Evolutionary conservation across 2,797 vertebrate genomes (phyloP).

Genomic region (Hoplostethus atlanticus): DNA sequence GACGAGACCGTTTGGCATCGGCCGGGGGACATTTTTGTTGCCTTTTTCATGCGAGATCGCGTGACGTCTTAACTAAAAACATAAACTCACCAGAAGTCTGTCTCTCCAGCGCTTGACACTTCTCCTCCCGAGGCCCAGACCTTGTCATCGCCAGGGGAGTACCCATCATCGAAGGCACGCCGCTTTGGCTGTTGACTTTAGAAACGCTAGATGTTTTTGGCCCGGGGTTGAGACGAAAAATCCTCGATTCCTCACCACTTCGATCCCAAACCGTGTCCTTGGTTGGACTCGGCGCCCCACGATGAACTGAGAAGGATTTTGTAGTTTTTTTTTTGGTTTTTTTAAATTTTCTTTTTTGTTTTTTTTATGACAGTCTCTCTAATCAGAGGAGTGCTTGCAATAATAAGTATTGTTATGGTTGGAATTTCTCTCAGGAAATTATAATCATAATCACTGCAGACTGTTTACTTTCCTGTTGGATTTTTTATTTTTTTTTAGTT

Average conservation of each 20-base stretch:
- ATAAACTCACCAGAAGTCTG: conserved; percentile 56
- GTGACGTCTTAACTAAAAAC: conserved; percentile 73
- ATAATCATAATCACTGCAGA: conserved; percentile 62
- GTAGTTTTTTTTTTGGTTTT: conserved; percentile 24
- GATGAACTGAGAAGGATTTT: conserved; percentile 55
- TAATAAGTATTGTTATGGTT: conserved; percentile 68
- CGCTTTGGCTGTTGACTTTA: conserved; percentile 58
- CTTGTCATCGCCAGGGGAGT: conserved; percentile 72
- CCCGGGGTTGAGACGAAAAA: conserved; percentile 30
- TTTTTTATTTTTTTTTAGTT: conserved; percentile 41
- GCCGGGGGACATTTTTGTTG: conserved; percentile 56
- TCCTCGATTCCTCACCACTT: conserved; percentile 34
- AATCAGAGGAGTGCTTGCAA: conserved; percentile 68
- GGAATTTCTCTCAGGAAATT: conserved; percentile 63
- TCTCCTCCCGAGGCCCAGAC: conserved; percentile 56
- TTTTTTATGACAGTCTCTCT: conserved; percentile 60
- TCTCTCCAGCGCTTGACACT: conserved; percentile 54
- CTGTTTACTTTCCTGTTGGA: conserved; percentile 65
- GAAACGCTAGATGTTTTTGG: conserved; percentile 64
- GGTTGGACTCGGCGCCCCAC: conserved; percentile 63
- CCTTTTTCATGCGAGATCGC: conserved; percentile 67
- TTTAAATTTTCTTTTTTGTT: conserved; percentile 42
- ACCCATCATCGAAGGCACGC: conserved; percentile 61
- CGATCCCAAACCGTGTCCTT: conserved; percentile 49
- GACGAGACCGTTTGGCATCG: conserved; percentile 57